Evolutionary conservation across 1,140 invertebrate species (phyloP).

Genomic region (Atta texana): DNA sequence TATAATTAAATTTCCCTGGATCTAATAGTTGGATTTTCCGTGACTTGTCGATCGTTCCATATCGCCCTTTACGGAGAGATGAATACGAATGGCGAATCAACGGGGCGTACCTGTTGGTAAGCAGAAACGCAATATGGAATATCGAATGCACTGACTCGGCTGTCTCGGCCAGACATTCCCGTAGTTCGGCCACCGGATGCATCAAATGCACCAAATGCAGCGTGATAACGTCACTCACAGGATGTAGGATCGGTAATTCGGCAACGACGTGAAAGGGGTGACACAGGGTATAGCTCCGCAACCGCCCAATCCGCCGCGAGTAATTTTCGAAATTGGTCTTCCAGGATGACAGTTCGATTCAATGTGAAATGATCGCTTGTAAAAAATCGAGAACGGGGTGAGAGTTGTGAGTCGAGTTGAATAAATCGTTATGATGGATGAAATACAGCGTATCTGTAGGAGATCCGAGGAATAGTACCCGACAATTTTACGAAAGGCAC

Average conservation of each 20-base stretch:
- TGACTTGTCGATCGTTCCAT: slow-evolving; percentile 28
- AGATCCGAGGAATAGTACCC: not conserved
- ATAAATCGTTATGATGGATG: not conserved
- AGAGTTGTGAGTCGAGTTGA: not conserved
- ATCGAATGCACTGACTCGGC: slow-evolving; percentile 77
- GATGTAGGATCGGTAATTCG: slow-evolving; percentile 75
- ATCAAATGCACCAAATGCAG: slow-evolving; percentile 78
- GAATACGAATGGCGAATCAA: slow-evolving; percentile 63
- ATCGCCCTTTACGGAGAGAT: slow-evolving; percentile 33
- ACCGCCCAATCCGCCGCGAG: slow-evolving; percentile 36
- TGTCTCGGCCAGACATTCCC: slow-evolving; percentile 77
- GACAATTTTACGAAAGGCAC: not conserved
- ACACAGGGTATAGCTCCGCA: slow-evolving; percentile 10
- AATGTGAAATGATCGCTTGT: not conserved
- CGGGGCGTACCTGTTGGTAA: slow-evolving; percentile 71
- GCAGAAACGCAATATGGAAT: slow-evolving; percentile 75
- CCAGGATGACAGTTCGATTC: slow-evolving; percentile 57
- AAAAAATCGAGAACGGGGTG: not conserved
- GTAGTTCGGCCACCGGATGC: slow-evolving; percentile 74
- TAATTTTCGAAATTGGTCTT: slow-evolving; percentile 75
- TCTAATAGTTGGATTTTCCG: slow-evolving; percentile 15
- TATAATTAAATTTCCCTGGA: slow-evolving; percentile 17
- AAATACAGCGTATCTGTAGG: not conserved
- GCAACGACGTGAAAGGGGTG: slow-evolving; percentile 62
- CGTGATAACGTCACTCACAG: slow-evolving; percentile 82